Evolutionary conservation across 2,113 vertebrate species (phyloP).

Genomic region (Triplophysa dalaica): DNA sequence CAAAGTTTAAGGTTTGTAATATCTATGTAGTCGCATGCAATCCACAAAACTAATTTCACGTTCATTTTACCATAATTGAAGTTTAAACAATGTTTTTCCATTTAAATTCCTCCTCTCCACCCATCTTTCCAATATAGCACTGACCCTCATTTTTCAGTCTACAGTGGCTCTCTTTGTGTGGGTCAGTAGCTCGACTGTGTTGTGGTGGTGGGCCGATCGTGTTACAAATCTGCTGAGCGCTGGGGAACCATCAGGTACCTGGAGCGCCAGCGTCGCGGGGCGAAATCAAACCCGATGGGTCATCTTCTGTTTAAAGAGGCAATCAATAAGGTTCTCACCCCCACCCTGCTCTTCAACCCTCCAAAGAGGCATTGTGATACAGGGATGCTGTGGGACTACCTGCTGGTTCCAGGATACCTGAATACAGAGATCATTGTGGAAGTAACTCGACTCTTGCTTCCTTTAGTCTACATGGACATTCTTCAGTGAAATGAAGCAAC

Average conservation of each 20-base stretch:
- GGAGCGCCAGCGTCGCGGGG: constrained; percentile 35
- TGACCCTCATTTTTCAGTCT: constrained; percentile 10
- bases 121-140: not conserved
- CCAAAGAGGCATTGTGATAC: constrained; percentile 28
- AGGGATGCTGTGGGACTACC: not conserved
- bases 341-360: constrained; percentile 45
- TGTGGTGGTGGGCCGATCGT: constrained; percentile 6
- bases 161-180: constrained; percentile 48
- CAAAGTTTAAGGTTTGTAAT: too few relatives aligned
- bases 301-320: constrained; percentile 41
- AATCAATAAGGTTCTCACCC: constrained; percentile 52
- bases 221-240: constrained; percentile 31
- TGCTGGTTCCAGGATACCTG: not conserved
- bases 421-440: constrained; percentile 38
- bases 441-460: constrained; percentile 29
- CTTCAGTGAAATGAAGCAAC: constrained; percentile 19
- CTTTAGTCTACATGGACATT: constrained; percentile 28
- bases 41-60: too few relatives aligned
- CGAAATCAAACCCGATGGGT: constrained; percentile 37
- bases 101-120: not conserved
- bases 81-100: not conserved
- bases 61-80: not conserved
- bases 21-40: too few relatives aligned
- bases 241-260: constrained; percentile 21
- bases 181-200: constrained; percentile 19